A percentile compares a stretch with the other conserved stretches of the same genome.
Conservation (phyloP, 2,888 invertebrate genomes). For the Ectropis crepuscularia region DNA sequence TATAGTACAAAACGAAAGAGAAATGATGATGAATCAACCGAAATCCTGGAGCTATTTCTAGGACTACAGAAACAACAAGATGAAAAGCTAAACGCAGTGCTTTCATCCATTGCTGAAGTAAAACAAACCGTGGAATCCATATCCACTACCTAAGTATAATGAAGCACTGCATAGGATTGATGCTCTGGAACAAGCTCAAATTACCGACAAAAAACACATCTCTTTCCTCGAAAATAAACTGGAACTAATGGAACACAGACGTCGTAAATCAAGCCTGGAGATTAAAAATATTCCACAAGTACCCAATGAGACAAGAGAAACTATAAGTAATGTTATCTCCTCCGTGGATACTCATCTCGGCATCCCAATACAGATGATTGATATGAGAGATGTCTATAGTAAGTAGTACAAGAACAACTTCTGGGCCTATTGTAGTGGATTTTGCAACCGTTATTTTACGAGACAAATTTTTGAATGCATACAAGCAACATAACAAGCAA, state of each 20-base stretch:
- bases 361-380: neutral
- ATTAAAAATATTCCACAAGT: neutral
- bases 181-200: neutral
- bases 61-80: neutral
- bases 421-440: neutral
- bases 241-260: neutral
- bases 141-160: neutral
- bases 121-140: neutral
- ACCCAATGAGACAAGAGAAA: neutral
- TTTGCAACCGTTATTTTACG: neutral
- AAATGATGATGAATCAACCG: neutral
- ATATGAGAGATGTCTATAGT: neutral
- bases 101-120: neutral
- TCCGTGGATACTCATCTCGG: neutral
- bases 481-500: neutral
- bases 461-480: neutral
- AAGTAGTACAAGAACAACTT: neutral
- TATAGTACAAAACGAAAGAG: neutral
- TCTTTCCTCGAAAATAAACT: neutral
- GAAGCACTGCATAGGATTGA: neutral
- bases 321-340: neutral
- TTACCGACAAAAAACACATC: neutral
- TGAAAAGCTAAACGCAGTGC: neutral
- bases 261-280: neutral
- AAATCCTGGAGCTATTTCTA: neutral